Percentiles rank a stretch among this genome's conserved stretches.
Evolutionary conservation across 1,140 invertebrate species (phyloP).

Genomic region (Drosophila mayri): DNA sequence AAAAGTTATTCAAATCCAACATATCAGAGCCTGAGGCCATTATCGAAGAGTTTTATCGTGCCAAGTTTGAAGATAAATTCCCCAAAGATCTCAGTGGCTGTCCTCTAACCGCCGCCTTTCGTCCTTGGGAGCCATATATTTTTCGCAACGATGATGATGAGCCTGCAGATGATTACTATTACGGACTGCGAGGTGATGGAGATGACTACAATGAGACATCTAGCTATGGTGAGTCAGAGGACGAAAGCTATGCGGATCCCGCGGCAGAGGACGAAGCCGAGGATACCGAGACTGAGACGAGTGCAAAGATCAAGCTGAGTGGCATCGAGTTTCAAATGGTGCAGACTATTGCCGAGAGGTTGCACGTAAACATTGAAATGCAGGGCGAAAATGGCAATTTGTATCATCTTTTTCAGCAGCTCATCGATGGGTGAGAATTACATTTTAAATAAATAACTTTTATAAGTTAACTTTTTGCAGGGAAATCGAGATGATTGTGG

Average conservation of each 20-base stretch:
- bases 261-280: neutral
- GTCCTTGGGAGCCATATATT: constrained; percentile 81
- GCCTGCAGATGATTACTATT: constrained; percentile 32
- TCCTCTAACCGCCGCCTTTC: constrained; percentile 68
- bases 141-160: constrained; percentile 43
- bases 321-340: constrained; percentile 78
- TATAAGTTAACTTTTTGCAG: constrained; percentile 14
- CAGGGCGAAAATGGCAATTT: constrained; percentile 72
- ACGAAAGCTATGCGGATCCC: constrained; percentile 12
- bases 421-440: constrained; percentile 72
- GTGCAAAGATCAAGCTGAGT: constrained; percentile 26
- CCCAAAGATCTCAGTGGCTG: constrained; percentile 75
- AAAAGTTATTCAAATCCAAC: neutral
- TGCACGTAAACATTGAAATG: constrained; percentile 72
- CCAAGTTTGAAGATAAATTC: constrained; percentile 72
- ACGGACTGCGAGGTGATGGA: constrained; percentile 26
- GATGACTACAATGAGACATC: constrained; percentile 8
- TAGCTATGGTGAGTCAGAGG: constrained; percentile 26
- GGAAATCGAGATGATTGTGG: constrained; percentile 76
- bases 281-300: constrained; percentile 1
- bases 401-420: constrained; percentile 75
- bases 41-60: constrained; percentile 59
- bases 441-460: neutral
- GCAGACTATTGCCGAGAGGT: constrained; percentile 71
- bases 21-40: constrained; percentile 2